A percentile compares a stretch with the other conserved stretches of the same genome.
Evolutionary conservation across 2,888 invertebrate genomes (phyloP).

Genomic region (Rhopalosiphum nymphaeae): DNA sequence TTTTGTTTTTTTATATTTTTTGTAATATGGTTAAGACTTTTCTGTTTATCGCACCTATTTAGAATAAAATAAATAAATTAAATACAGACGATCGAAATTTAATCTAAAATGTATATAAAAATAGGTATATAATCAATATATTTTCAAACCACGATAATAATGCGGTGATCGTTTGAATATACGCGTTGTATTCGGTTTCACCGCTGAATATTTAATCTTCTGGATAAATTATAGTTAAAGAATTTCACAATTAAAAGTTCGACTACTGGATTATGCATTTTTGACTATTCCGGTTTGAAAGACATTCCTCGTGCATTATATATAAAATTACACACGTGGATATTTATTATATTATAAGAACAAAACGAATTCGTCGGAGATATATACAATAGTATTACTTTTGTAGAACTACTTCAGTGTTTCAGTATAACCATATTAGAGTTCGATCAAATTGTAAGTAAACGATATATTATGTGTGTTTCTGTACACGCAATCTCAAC

Average conservation of each 20-base stretch:
- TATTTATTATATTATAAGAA: too few relatives aligned
- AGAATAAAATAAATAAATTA: constrained; percentile 34
- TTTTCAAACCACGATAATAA: background rate
- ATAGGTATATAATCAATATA: background rate
- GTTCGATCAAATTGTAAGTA: too few relatives aligned
- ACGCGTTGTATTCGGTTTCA: background rate
- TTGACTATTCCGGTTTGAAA: background rate
- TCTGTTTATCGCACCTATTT: constrained; percentile 1
- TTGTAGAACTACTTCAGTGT: too few relatives aligned
- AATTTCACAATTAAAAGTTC: background rate
- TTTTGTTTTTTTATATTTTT: background rate
- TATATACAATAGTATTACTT: too few relatives aligned
- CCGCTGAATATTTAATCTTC: background rate
- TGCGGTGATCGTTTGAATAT: background rate
- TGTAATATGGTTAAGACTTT: constrained; percentile 28
- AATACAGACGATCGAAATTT: background rate
- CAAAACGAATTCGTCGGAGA: too few relatives aligned
- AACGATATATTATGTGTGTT: too few relatives aligned
- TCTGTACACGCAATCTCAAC: too few relatives aligned
- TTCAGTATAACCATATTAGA: too few relatives aligned
- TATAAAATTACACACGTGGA: background rate
- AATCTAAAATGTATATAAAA: constrained; percentile 14
- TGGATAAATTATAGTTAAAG: too few relatives aligned
- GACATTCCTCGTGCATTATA: background rate
- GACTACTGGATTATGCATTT: background rate